Percentiles rank a stretch among this genome's conserved stretches.
Evolutionary conservation across 2,888 invertebrate species (phyloP).

Genomic region (Nephrocerus scutellatus): DNA sequence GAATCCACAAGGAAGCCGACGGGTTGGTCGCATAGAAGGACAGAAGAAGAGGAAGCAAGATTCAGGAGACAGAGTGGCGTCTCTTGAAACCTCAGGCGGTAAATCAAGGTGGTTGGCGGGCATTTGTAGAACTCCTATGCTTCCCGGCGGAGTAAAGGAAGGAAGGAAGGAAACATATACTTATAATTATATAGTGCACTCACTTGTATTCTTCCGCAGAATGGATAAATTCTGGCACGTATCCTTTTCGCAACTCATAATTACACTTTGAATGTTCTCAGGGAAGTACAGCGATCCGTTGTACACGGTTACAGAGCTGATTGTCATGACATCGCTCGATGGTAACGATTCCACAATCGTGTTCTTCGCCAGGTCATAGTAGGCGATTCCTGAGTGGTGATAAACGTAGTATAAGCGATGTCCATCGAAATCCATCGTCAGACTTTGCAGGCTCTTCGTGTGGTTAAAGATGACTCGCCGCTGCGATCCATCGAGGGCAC

Average conservation of each 20-base stretch:
- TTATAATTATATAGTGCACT: neutral
- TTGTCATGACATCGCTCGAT: slow-evolving; percentile 37
- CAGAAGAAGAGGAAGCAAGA: neutral
- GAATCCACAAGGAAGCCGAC: too few species aligned
- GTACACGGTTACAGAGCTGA: slow-evolving; percentile 60
- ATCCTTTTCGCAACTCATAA: slow-evolving; percentile 58
- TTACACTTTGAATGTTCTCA: slow-evolving; percentile 56
- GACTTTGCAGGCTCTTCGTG: slow-evolving; percentile 48
- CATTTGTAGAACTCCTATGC: too few species aligned
- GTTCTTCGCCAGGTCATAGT: slow-evolving; percentile 51
- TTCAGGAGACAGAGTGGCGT: too few species aligned
- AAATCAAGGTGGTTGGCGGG: too few species aligned
- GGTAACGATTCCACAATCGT: slow-evolving; percentile 33
- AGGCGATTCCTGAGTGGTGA: slow-evolving; percentile 52
- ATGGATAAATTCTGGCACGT: slow-evolving; percentile 47
- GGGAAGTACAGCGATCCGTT: slow-evolving; percentile 61
- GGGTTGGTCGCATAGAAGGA: too few species aligned
- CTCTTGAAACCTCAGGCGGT: too few species aligned
- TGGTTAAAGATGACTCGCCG: slow-evolving; percentile 38
- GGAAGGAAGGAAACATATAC: neutral
- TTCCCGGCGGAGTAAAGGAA: neutral
- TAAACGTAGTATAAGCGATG: slow-evolving; percentile 69
- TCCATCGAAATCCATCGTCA: slow-evolving; percentile 55
- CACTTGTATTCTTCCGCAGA: slow-evolving; percentile 56
- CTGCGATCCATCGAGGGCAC: slow-evolving; percentile 60